Conservation (phyloP, 2,113 vertebrate species). For the Forbesichthys agassizii region DNA sequence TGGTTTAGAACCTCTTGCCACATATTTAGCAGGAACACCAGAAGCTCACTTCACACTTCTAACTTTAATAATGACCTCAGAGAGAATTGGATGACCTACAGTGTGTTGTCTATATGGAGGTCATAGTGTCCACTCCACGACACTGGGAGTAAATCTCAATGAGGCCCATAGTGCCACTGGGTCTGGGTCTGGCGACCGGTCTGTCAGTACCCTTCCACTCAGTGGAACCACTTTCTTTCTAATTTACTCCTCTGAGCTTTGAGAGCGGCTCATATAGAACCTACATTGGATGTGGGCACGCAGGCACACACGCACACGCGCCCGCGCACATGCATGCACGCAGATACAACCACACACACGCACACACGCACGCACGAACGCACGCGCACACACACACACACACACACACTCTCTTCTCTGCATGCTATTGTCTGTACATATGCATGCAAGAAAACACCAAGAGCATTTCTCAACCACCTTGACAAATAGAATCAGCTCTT, state of each 20-base stretch:
- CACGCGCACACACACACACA: not conserved
- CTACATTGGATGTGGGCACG: not conserved
- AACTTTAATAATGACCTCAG: slow-evolving; percentile 67
- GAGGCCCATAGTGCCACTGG: slow-evolving; percentile 42
- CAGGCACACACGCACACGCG: not conserved
- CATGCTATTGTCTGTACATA: too few species aligned
- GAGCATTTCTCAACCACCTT: too few species aligned
- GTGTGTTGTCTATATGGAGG: slow-evolving; percentile 39
- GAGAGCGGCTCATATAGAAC: slow-evolving; percentile 16
- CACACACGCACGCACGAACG: not conserved
- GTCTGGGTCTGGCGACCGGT: slow-evolving; percentile 50
- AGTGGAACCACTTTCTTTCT: slow-evolving; percentile 45
- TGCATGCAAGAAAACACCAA: too few species aligned
- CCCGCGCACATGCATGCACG: not conserved
- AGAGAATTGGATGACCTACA: slow-evolving; percentile 55
- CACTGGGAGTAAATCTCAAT: slow-evolving; percentile 38
- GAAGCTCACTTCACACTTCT: slow-evolving; percentile 45
- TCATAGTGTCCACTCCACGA: slow-evolving; percentile 35
- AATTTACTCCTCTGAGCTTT: slow-evolving; percentile 74
- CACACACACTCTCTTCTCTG: not conserved
- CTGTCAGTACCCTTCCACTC: slow-evolving; percentile 42
- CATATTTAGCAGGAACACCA: slow-evolving; percentile 46
- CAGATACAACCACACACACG: not conserved
- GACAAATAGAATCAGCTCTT: too few species aligned
- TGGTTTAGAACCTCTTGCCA: not conserved